Evolutionary conservation across 1,140 invertebrate genomes (phyloP), one percentile per base, ranked within the genome.

Genomic region (Zaprionus camerounensis): DNA sequence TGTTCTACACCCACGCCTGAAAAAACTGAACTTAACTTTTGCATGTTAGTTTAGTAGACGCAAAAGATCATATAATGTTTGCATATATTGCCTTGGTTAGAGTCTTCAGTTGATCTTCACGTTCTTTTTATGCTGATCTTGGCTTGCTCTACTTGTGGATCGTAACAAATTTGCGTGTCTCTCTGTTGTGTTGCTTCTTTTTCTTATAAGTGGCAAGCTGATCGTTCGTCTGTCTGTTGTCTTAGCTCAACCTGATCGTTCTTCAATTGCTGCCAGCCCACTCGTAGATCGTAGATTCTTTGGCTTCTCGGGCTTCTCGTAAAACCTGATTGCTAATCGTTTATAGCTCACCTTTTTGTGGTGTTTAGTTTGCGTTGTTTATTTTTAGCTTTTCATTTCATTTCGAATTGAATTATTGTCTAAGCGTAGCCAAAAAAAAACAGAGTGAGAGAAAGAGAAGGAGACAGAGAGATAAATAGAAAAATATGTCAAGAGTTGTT

Each of bases 261-360:
- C 22, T 56, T 17, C 38, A 49, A 24, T 49, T 58, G 20, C 28
- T 58, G 15, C 20, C 61, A 58, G 20, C 58, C 66, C 66, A 63
- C 61, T 41, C 44, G n/a, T 24, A 44, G 41, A 61, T 62, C 17
- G 56, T 26, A 56, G 41, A 58, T 46, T 20, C 55, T 66, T 58
- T 15, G n/a, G 51, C 51, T 53, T 61, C 66, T 49, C 20, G 26
- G 22, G 51, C 51, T 53, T 61, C 66, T 49, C 24, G 26, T 15
- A 51, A 76, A 88, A 87, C 84, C 85, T 68, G 84, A 78, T 87
- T 80, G 83, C 73, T 84, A 83, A 72, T 84, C 87, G 83, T 71
- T 77, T 83, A 83, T 78, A 80, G 79, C 67, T 83, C 76, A 72
- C 80, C 83, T 69, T 65, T 78, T 65, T 78, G 55, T 53, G 69